Base-by-base conservation (phyloP, 2,113 vertebrate species). In the Sisor rabdophorus region DNA sequence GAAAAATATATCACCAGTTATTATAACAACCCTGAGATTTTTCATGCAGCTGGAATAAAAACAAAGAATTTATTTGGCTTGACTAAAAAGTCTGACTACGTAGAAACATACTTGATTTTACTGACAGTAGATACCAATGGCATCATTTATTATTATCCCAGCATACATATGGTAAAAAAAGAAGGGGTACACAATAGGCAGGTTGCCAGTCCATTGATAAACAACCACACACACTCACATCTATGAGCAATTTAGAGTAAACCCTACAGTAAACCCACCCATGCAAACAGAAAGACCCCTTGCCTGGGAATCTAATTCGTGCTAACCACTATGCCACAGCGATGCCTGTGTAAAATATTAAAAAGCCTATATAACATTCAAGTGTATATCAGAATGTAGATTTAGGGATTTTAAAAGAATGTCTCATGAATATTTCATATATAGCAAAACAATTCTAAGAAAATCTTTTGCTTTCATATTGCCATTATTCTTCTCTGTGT, bases 381-480 rank as follows among this genome's bases (percentile, higher is more conserved):
- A 48, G 15, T 11, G 0, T 11, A 67, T 26, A 67, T 26, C 16
- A 52, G 24, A 30, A 52, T 47, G 8, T 26, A 4, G 13, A 50
- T 67, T 67, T 44, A 26, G 44, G n/a, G 20, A 22, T 47, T 65
- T n/a, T 16, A 13, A 40, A 64, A 32, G 6, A 67, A 6, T 48
- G 61, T 44, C 20, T 26, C 15, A 26, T 68, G 44, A 50, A 68
- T 68, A 67, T 67, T 67, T 67, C 40, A 67, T 16, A 8, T 4
- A 24, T 16, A 47, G n/a, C 19, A 19, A 67, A 48, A 16, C 13
- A 50, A 67, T 17, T 48, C 13, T 24, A 50, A 19, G 47, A 22
- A 19, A 17, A 47, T 24, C 47, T 52, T 17, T 19, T 69, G 22
- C 47, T 12, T 69, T 52, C 24, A 28, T 28, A 3, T 10, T 50